These are phyloP conservation scores for Diplodus sargus DNA, from an alignment of 2,797 vertebrate genomes.

Conservation along the genomic window DNA sequence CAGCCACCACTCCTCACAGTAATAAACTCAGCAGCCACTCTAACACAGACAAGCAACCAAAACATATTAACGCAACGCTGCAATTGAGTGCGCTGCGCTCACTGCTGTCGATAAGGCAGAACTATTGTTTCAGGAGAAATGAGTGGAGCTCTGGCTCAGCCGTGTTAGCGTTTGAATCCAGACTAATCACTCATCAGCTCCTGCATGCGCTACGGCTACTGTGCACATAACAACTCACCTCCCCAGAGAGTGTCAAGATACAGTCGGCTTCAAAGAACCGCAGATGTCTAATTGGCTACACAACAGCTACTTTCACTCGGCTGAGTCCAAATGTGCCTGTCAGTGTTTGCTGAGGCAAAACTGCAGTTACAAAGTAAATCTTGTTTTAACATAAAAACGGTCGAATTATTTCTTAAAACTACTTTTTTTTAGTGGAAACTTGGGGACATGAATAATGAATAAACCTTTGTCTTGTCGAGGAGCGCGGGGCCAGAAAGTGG, in stretches of 20 bases:
- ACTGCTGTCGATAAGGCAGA: conserved; percentile 49
- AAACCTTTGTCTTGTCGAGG: conserved; percentile 46
- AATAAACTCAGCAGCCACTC: conserved; percentile 28
- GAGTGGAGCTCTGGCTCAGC: conserved; percentile 38
- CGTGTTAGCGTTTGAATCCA: conserved; percentile 65
- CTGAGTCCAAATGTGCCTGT: conserved; percentile 40
- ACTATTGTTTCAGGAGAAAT: conserved; percentile 61
- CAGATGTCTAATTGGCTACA: conserved; percentile 61
- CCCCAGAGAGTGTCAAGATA: conserved; percentile 67
- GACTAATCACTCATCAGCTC: conserved; percentile 69
- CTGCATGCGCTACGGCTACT: conserved; percentile 57
- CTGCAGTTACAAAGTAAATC: conserved; percentile 32
- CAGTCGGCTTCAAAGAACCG: conserved; percentile 57
- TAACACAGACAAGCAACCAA: conserved; percentile 7
- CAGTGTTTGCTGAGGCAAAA: conserved; percentile 38
- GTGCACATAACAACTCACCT: conserved; percentile 61
- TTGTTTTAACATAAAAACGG: conserved; percentile 49
- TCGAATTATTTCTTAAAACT: conserved; percentile 25
- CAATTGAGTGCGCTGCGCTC: conserved; percentile 17
- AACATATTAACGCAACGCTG: conserved; percentile 13
- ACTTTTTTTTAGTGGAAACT: conserved; percentile 35
- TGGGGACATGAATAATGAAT: conserved; percentile 56
- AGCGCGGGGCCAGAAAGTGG: conserved; percentile 30
- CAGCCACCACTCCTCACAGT: not conserved
- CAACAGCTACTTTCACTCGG: conserved; percentile 50